Conservation (phyloP, 1,140 invertebrate species). For the Cotesia glomerata region DNA sequence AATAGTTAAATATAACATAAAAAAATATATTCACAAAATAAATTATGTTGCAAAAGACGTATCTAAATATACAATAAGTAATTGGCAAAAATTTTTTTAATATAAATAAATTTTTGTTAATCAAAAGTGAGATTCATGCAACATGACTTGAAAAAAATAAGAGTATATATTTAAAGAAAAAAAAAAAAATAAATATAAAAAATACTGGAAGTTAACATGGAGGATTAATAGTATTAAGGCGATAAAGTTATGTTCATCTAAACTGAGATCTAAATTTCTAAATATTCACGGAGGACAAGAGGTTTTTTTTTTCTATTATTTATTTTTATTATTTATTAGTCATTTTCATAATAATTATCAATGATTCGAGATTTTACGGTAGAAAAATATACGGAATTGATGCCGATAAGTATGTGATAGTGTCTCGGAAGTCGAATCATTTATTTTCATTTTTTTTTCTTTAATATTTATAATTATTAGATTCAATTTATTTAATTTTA, state of each 20-base stretch:
- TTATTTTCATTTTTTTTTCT: background rate
- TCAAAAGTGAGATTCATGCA: background rate
- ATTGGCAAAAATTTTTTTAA: constrained; percentile 17
- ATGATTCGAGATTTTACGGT: constrained; percentile 35
- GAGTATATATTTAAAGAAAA: constrained; percentile 24
- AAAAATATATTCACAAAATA: background rate
- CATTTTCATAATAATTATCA: no score
- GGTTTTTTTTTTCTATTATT: constrained; percentile 26
- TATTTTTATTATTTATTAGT: background rate
- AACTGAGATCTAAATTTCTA: constrained; percentile 37
- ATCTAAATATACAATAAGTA: background rate
- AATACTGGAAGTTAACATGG: constrained; percentile 53
- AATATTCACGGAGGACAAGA: constrained; percentile 27
- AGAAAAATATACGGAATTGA: constrained; percentile 48
- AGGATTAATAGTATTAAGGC: constrained; percentile 36
- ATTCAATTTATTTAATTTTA: no score
- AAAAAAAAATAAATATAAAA: constrained; percentile 33
- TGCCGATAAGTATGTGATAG: constrained; percentile 29
- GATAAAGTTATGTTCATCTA: constrained; percentile 33
- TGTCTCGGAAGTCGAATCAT: constrained; percentile 40
- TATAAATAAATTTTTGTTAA: background rate
- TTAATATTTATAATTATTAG: background rate
- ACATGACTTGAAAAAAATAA: constrained; percentile 13
- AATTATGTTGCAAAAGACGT: background rate
- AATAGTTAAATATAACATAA: background rate